Evolutionary conservation across 2,797 vertebrate species (phyloP), one percentile per base, ranked within the genome.

Genomic region (Chiloscyllium punctatum): DNA sequence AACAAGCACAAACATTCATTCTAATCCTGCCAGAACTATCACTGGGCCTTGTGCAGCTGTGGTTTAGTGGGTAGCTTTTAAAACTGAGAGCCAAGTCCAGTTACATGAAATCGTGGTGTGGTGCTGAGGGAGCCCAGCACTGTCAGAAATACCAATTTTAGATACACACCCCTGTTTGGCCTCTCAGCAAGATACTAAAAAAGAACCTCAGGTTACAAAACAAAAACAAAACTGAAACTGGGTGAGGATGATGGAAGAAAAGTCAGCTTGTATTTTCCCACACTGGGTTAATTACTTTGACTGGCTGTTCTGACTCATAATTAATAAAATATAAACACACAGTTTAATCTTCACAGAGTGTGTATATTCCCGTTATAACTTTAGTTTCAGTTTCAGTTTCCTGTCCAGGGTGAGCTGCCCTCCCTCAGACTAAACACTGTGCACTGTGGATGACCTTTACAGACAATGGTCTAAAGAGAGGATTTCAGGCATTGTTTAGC

Each of bases 401-500:
- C 88, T n/a, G 27, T 66, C 3, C 9, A 18, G 6, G 18, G 33
- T 91, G 62, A 84, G 62, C 37, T 42, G 66, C n/a, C n/a, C n/a
- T 92, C 90, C 23, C 90, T 42, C 18, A 27, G 23, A 25, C 87
- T 62, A 62, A 62, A 8, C 53, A 53, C 87, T 62, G 53, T n/a
- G 90, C 90, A 69, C 66, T 37, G 16, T 25, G 90, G 66, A 21
- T 69, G 90, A 68, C 90, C 90, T 84, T 42, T 37, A 42, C 66
- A 62, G 62, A 92, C 21, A 92, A 92, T 92, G 90, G 66, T 16
- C 37, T 37, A 74, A 53, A 72, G 42, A 72, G 69, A 94, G 94
- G 94, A 71, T 94, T 94, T 74, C 69, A 33, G 11, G 42, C 68
- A 74, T 94, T 94, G 94, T 94, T 71, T 94, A 16, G 37, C 27